Percentiles rank a stretch among this genome's conserved stretches.
Evolutionary conservation across 2,888 invertebrate species (phyloP).

Genomic region (Eupelmus urozonus): DNA sequence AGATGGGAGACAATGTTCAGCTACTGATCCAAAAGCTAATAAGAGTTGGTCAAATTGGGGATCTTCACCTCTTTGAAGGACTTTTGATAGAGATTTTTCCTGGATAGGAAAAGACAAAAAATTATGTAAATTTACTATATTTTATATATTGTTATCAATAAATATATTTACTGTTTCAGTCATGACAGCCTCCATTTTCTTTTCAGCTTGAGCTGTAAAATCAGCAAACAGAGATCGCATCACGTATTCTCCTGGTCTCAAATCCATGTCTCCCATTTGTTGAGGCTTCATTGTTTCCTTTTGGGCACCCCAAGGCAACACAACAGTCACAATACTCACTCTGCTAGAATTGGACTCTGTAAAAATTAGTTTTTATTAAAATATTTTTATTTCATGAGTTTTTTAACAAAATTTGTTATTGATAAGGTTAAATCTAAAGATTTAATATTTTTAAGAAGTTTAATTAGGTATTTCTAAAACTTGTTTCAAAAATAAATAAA

Average conservation of each 20-base stretch:
- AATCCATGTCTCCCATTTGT: constrained; percentile 80
- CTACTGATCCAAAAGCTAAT: constrained; percentile 94
- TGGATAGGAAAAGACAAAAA: constrained; percentile 72
- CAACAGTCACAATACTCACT: constrained; percentile 74
- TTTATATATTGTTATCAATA: not conserved
- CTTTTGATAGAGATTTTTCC: constrained; percentile 97
- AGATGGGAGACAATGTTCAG: constrained; percentile 98
- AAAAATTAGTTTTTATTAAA: constrained; percentile 43
- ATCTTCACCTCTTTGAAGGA: constrained; percentile 97
- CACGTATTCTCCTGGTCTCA: constrained; percentile 96
- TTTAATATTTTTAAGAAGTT: no score
- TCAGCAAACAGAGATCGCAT: constrained; percentile 97
- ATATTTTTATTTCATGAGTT: not conserved
- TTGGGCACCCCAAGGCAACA: constrained; percentile 90
- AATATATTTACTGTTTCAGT: constrained; percentile 85
- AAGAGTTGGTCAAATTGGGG: constrained; percentile 95
- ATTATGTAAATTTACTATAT: not conserved
- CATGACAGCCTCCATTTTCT: constrained; percentile 97
- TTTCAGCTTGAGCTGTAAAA: constrained; percentile 95
- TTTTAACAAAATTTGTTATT: not conserved
- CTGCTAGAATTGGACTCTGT: constrained; percentile 74
- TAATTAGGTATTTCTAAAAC: no score
- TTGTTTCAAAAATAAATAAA: no score
- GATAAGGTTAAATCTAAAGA: not conserved
- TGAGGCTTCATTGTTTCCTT: constrained; percentile 80